Evolutionary conservation across 2,888 invertebrate species (phyloP).

Genomic region (Lochmaea capreae): DNA sequence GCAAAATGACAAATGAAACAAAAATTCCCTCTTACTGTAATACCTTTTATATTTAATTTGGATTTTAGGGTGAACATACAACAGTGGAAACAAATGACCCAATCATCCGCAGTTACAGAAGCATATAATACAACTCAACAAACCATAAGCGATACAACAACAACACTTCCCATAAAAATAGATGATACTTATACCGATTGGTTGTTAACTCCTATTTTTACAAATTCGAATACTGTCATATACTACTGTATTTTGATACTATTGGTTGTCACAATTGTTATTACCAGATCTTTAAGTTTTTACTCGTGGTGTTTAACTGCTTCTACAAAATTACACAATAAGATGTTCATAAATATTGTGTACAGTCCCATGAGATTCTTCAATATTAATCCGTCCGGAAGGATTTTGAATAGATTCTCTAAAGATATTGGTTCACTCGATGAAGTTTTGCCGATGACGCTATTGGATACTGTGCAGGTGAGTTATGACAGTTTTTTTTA

Average conservation of each 20-base stretch:
- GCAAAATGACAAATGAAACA: too few relatives aligned
- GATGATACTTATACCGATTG: background rate
- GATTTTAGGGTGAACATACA: constrained; percentile 47
- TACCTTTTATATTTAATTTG: background rate
- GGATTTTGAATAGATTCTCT: constrained; percentile 75
- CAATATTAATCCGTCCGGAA: constrained; percentile 72
- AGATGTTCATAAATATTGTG: constrained; percentile 67
- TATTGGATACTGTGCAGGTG: constrained; percentile 64
- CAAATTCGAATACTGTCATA: constrained; percentile 55
- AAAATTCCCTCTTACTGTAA: background rate
- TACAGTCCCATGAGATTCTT: constrained; percentile 74
- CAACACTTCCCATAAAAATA: background rate
- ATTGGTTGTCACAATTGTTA: constrained; percentile 63
- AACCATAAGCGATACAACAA: background rate
- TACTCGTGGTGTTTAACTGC: constrained; percentile 68
- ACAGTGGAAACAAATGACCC: constrained; percentile 69
- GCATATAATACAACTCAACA: background rate
- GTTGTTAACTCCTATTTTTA: constrained; percentile 18
- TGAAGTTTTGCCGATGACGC: constrained; percentile 64
- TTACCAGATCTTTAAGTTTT: constrained; percentile 64
- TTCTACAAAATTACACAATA: constrained; percentile 68
- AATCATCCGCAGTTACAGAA: background rate
- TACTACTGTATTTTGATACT: constrained; percentile 53
- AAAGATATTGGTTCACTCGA: constrained; percentile 73
- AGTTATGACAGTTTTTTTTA: background rate